Base-by-base conservation (phyloP, 2,113 vertebrate genomes). In the Anhinga rufa region DNA sequence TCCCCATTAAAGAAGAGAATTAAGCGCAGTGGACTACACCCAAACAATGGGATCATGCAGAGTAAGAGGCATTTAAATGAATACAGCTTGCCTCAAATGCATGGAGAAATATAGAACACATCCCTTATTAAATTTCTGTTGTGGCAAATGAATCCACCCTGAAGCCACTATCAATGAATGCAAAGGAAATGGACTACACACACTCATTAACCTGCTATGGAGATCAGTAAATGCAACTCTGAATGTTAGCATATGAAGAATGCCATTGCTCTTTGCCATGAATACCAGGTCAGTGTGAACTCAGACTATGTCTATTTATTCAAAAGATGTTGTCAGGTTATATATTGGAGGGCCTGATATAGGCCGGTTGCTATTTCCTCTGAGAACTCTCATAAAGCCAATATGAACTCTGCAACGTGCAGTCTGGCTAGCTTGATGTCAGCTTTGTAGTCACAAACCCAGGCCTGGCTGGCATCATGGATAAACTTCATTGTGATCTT, bases 61-160 rank as follows among this genome's bases (percentile, higher is more conserved):
- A 65, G n/a, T 58, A 61, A 91, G 81, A 76, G 44, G 36, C 89
- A 91, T 52, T 92, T 89, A 78, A 95, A 83, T 69, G 18, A 65
- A 72, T 90, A 71, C 10, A 28, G 19, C 78, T 95, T 92, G 83
- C 89, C 58, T 96, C 86, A 62, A 79, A 92, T 6, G 9, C 5
- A 32, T 72, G 88, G 51, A 78, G 55, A 88, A 91, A 93, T 40
- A 54, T 0, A 72, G 51, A 70, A 40, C 18, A 25, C 10, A 36
- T 57, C 52, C 81, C 90, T 87, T 83, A 82, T 54, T 87, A 68
- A 69, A 15, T 84, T 57, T 49, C 58, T 82, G 31, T 82, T 89
- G 85, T 36, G 62, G 55, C 26, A 92, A 88, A 76, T 51, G 76
- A 93, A 92, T 78, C 44, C 60, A 93, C 32, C 69, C 87, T 88